A percentile compares a stretch with the other conserved stretches of the same genome.
These are phyloP conservation scores for Adelognathus sp. DNA, from an alignment of 2,888 invertebrate genomes.

Conservation along the genomic window DNA sequence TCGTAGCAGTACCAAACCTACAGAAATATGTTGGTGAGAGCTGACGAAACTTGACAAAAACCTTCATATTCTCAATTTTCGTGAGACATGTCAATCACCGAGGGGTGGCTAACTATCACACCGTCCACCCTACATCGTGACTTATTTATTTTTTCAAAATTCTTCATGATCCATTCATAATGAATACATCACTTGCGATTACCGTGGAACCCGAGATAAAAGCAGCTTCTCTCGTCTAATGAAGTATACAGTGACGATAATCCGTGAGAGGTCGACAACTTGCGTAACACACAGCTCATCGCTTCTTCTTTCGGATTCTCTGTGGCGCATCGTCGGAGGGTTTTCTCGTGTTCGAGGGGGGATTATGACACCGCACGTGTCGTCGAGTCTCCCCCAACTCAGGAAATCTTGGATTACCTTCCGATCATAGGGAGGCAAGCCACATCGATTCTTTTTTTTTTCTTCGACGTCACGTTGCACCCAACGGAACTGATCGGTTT, in stretches of 20 bases:
- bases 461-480: constrained; percentile 10
- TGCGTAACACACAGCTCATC: constrained; percentile 9
- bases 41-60: too few relatives aligned
- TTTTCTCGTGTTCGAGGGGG: constrained; percentile 39
- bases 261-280: constrained; percentile 47
- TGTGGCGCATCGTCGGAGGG: constrained; percentile 15
- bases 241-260: constrained; percentile 44
- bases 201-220: constrained; percentile 31
- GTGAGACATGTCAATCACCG: too few relatives aligned
- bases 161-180: constrained; percentile 22
- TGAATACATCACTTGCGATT: constrained; percentile 27
- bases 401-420: constrained; percentile 57
- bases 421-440: constrained; percentile 21
- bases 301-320: neutral
- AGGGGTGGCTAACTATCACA: too few relatives aligned
- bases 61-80: too few relatives aligned
- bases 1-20: too few relatives aligned
- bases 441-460: neutral
- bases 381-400: constrained; percentile 25
- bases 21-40: too few relatives aligned
- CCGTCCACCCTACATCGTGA: too few relatives aligned
- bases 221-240: constrained; percentile 47
- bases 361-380: constrained; percentile 58
- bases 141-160: too few relatives aligned
- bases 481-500: constrained; percentile 45